Evolutionary conservation across 2,113 vertebrate species (phyloP).

Genomic region (Semnornis frantzii): DNA sequence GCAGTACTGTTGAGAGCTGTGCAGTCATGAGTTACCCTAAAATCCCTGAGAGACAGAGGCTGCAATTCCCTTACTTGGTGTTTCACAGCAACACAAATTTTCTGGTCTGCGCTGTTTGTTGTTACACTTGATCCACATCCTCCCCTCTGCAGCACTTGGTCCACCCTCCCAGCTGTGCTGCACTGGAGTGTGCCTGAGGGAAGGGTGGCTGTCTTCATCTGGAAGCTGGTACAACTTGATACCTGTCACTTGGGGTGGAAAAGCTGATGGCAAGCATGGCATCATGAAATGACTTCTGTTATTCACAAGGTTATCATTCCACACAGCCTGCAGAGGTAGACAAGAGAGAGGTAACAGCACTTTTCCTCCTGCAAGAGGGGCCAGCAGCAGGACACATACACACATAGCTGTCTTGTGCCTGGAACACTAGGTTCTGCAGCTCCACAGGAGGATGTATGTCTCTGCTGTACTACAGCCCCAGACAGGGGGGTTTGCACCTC

Average conservation of each 20-base stretch:
- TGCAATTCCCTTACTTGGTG: rapidly evolving
- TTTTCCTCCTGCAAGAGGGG: background rate
- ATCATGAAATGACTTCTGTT: background rate
- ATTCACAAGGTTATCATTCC: background rate
- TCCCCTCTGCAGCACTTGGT: background rate
- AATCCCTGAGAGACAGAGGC: background rate
- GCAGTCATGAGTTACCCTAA: background rate
- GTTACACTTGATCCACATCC: background rate
- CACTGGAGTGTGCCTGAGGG: background rate
- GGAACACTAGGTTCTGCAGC: background rate
- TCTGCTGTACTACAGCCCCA: background rate
- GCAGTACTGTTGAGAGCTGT: background rate
- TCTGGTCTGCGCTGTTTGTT: background rate
- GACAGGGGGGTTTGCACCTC: background rate
- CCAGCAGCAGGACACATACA: background rate
- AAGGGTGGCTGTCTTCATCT: background rate
- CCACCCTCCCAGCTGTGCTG: background rate
- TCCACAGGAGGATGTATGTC: background rate
- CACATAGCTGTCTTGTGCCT: background rate
- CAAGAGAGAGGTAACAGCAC: background rate
- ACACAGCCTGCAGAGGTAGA: background rate
- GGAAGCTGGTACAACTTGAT: background rate
- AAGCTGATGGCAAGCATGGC: background rate
- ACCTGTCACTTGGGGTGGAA: background rate
- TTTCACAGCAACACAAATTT: background rate